Conservation (phyloP, 2,888 invertebrate genomes). For the Ennomos quercinarius region DNA sequence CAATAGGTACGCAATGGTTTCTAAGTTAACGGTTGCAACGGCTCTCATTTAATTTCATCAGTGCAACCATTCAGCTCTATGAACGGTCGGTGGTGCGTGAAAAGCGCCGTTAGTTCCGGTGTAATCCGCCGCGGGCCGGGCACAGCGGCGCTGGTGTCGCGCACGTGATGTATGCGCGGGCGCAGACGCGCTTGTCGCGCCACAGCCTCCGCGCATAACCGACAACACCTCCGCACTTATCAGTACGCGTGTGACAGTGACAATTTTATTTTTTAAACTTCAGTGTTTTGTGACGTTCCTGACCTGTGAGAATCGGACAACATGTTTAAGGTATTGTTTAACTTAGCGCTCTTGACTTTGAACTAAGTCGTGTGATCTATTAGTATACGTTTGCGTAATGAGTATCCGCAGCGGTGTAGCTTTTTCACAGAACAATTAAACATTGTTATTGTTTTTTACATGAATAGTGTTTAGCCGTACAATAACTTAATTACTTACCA, state of each 20-base stretch:
- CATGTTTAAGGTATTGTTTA: constrained; percentile 70
- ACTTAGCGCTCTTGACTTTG: constrained; percentile 43
- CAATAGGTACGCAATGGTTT: constrained; percentile 37
- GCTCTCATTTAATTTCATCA: constrained; percentile 44
- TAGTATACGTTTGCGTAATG: constrained; percentile 58
- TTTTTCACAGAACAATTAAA: constrained; percentile 49
- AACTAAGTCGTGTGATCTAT: constrained; percentile 52
- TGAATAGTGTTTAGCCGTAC: constrained; percentile 36
- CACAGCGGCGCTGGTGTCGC: constrained; percentile 65
- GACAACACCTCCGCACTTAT: constrained; percentile 58
- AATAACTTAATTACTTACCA: constrained; percentile 28
- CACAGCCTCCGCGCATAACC: constrained; percentile 77
- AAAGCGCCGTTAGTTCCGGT: constrained; percentile 71
- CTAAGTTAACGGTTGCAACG: constrained; percentile 39
- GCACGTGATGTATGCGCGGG: constrained; percentile 80
- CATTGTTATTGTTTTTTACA: constrained; percentile 47
- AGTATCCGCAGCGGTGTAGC: constrained; percentile 47
- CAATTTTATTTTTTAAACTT: constrained; percentile 44
- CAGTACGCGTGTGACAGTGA: constrained; percentile 72
- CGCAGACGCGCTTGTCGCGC: constrained; percentile 78
- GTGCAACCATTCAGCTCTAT: constrained; percentile 54
- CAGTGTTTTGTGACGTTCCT: constrained; percentile 44
- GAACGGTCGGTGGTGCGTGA: constrained; percentile 65
- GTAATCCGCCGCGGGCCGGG: constrained; percentile 60
- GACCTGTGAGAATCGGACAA: constrained; percentile 43